A percentile compares a stretch with the other conserved stretches of the same genome.
These are phyloP conservation scores for Hystrix brachyura DNA, from an alignment of 2,113 vertebrate genomes.

Conservation along the genomic window DNA sequence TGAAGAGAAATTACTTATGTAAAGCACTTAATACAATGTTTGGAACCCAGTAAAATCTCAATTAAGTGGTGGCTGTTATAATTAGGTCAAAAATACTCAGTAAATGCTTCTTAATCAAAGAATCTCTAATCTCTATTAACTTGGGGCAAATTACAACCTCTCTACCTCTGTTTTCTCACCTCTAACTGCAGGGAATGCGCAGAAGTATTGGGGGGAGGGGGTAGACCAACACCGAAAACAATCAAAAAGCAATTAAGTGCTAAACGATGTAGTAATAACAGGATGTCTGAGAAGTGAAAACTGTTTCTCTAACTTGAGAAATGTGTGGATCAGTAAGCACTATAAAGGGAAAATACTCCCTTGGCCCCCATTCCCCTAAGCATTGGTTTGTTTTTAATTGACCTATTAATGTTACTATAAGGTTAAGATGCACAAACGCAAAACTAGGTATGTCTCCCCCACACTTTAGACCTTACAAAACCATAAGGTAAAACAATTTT, in stretches of 20 bases:
- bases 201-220: too few relatives aligned
- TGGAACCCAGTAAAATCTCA: slow-evolving; percentile 45
- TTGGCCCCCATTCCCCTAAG: not conserved
- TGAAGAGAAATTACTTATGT: slow-evolving; percentile 44
- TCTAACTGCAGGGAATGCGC: not conserved
- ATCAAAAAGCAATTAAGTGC: slow-evolving; percentile 6
- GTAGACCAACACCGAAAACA: not conserved
- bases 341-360: not conserved
- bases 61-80: not conserved
- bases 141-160: slow-evolving; percentile 15
- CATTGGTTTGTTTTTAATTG: not conserved
- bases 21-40: slow-evolving; percentile 6
- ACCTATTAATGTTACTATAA: not conserved
- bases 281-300: not conserved
- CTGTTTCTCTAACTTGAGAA: not conserved
- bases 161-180: slow-evolving; percentile 11
- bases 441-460: not conserved
- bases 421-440: slow-evolving; percentile 47
- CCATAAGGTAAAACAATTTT: not conserved
- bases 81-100: slow-evolving; percentile 7
- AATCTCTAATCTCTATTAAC: not conserved
- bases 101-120: slow-evolving; percentile 47
- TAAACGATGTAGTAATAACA: not conserved
- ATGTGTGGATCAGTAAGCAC: not conserved
- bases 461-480: slow-evolving; percentile 4